Percentiles rank a stretch among this genome's conserved stretches.
Evolutionary conservation across 2,797 vertebrate species (phyloP).

Genomic region (Pipistrellus kuhlii): DNA sequence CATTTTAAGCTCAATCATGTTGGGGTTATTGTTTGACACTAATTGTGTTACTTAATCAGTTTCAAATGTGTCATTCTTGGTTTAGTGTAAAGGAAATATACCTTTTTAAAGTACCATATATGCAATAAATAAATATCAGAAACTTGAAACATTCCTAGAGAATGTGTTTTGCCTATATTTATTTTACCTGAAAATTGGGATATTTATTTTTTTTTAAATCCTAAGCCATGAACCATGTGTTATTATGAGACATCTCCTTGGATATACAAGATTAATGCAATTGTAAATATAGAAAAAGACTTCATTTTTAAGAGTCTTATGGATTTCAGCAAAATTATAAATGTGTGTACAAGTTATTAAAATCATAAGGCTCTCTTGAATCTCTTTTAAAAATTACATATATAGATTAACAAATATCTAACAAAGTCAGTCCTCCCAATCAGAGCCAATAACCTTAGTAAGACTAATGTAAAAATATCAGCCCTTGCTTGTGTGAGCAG

Average conservation of each 20-base stretch:
- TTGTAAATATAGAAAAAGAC: not conserved
- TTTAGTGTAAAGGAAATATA: conserved; percentile 66
- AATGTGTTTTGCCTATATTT: not conserved
- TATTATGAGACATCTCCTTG: conserved; percentile 18
- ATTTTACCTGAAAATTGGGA: not conserved
- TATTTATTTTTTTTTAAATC: conserved; percentile 40
- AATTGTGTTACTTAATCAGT: conserved; percentile 80
- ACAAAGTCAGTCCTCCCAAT: not conserved
- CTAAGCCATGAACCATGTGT: not conserved
- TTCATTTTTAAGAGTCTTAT: not conserved
- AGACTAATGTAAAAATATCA: not conserved
- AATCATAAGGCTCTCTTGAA: not conserved
- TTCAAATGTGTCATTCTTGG: conserved; percentile 71
- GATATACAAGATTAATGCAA: not conserved
- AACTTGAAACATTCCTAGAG: not conserved
- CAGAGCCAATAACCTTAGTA: not conserved
- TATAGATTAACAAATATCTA: not conserved
- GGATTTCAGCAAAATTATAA: not conserved
- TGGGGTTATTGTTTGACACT: conserved; percentile 82
- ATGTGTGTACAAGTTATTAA: not conserved
- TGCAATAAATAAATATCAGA: conserved; percentile 69
- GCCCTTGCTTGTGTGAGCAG: not conserved
- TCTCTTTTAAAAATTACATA: not conserved
- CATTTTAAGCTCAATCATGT: conserved; percentile 82
- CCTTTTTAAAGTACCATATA: conserved; percentile 56